Conservation (phyloP, 2,888 invertebrate genomes). For the Apamea sordens region DNA sequence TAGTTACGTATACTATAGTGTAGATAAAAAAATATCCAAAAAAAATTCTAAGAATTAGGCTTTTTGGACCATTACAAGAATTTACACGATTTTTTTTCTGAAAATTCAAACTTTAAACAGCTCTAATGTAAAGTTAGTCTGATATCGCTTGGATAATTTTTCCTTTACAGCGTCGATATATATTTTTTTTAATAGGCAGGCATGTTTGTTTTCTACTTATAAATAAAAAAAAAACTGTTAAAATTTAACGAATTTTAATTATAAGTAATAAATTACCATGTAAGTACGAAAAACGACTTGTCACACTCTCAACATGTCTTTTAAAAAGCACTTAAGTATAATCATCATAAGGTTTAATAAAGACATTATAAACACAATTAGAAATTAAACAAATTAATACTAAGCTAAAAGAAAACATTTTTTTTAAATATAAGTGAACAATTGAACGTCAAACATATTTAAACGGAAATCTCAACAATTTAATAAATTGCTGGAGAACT, state of each 20-base stretch:
- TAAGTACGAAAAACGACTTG: neutral
- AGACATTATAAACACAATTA: neutral
- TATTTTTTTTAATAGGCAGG: neutral
- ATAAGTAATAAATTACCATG: constrained; percentile 10
- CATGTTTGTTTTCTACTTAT: neutral
- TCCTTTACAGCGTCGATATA: too few species aligned
- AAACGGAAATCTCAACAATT: neutral
- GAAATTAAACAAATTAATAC: neutral
- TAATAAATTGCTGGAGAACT: constrained; percentile 24
- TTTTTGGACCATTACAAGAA: too few species aligned
- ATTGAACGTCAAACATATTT: neutral
- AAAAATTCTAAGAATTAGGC: too few species aligned
- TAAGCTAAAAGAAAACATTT: neutral
- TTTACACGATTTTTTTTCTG: too few species aligned
- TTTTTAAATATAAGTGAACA: neutral
- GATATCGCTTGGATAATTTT: too few species aligned
- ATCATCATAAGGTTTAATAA: neutral
- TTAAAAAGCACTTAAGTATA: neutral
- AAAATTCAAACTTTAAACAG: too few species aligned
- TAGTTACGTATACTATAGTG: too few species aligned
- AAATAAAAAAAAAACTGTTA: neutral
- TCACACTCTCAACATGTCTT: neutral
- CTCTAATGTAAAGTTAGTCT: too few species aligned
- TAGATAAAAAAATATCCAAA: too few species aligned
- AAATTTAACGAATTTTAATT: neutral